These are phyloP conservation scores for Crotalus horridus DNA, from an alignment of 2,113 vertebrate species.

Conservation along the genomic window DNA sequence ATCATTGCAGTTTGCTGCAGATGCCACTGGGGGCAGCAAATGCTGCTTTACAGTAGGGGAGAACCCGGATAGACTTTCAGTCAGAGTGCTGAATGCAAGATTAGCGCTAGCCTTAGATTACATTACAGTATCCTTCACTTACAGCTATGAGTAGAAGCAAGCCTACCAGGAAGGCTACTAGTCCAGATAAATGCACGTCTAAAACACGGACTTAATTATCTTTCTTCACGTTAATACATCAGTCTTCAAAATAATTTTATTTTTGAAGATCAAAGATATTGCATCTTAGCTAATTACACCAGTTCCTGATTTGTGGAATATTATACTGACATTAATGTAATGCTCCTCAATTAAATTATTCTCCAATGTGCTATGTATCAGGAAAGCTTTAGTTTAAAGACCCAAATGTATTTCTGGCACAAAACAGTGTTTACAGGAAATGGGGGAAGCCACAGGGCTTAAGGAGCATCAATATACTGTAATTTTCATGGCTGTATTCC, in stretches of 20 bases:
- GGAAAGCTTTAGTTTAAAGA: conserved; percentile 29
- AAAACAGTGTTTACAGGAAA: conserved; percentile 48
- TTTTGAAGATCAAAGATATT: neutral
- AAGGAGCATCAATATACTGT: conserved; percentile 25
- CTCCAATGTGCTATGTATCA: neutral
- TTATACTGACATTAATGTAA: neutral
- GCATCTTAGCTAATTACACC: conserved; percentile 4
- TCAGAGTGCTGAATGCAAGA: neutral
- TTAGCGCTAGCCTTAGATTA: neutral
- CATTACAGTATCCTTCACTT: neutral
- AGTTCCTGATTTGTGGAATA: neutral
- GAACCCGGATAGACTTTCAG: neutral
- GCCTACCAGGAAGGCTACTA: neutral
- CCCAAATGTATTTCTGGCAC: conserved; percentile 43
- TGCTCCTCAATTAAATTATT: neutral
- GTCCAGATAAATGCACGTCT: neutral
- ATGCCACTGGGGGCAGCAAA: neutral
- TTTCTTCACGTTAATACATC: neutral
- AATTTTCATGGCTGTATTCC: conserved; percentile 52
- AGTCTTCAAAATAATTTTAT: neutral
- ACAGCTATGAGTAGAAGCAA: neutral
- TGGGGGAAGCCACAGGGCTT: conserved; percentile 35
- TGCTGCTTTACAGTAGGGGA: neutral
- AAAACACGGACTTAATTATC: neutral
- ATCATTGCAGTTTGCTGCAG: neutral